phyloP scores from a whole-genome alignment of 2,888 invertebrate genomes.

The Hydrotaea cyrtoneurina region DNA sequence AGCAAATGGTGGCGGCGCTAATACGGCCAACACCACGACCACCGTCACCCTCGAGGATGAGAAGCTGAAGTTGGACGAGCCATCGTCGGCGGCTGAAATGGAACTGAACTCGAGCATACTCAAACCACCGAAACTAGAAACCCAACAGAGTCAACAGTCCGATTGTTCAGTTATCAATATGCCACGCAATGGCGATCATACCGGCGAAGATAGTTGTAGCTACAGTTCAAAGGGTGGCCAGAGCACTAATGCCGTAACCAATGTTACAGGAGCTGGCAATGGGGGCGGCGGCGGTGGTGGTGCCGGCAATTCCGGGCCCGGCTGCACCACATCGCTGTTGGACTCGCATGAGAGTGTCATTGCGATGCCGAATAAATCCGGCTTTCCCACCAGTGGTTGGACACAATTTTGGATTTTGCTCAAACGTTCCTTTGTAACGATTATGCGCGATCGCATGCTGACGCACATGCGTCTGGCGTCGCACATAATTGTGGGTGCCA shows the following conservation, averaged over 20 bases:
- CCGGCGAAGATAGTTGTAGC: slow-evolving; percentile 75
- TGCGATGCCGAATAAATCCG: slow-evolving; percentile 85
- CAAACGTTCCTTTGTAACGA: slow-evolving; percentile 91
- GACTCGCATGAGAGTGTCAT: slow-evolving; percentile 88
- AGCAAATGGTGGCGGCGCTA: slow-evolving; percentile 75
- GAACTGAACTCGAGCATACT: slow-evolving; percentile 79
- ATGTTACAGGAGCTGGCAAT: slow-evolving; percentile 81
- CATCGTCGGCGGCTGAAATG: slow-evolving; percentile 75
- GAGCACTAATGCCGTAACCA: slow-evolving; percentile 80
- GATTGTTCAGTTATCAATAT: slow-evolving; percentile 77
- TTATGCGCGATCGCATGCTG: slow-evolving; percentile 92
- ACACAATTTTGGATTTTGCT: slow-evolving; percentile 94
- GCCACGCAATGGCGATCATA: slow-evolving; percentile 56
- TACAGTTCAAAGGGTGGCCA: slow-evolving; percentile 76
- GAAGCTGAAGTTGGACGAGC: slow-evolving; percentile 82
- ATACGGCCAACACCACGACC: slow-evolving; percentile 78
- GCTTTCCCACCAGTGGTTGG: slow-evolving; percentile 91
- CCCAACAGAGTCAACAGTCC: slow-evolving; percentile 77
- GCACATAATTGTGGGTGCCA: slow-evolving; percentile 90
- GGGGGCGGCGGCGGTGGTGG: slow-evolving; percentile 70
- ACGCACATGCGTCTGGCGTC: slow-evolving; percentile 91
- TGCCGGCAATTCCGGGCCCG: slow-evolving; percentile 83
- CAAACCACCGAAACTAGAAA: slow-evolving; percentile 80
- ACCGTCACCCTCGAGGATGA: slow-evolving; percentile 81
- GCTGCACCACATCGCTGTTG: slow-evolving; percentile 87